phyloP scores from a whole-genome alignment of 2,113 vertebrate genomes.

The Lepus europaeus region DNA sequence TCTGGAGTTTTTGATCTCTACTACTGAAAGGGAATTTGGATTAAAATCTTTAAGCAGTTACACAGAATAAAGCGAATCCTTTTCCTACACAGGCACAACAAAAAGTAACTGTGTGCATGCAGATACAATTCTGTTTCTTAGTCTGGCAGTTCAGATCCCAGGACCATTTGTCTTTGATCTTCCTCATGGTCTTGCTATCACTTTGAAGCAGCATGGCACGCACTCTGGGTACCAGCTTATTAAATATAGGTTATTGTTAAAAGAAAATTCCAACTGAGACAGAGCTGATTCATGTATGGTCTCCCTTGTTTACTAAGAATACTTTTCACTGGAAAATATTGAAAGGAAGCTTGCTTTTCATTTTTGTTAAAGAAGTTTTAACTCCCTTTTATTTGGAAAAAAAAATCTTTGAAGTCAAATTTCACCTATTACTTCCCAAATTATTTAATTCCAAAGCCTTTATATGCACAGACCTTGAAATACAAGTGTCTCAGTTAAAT shows the following conservation, averaged over 20 bases:
- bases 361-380: conserved; percentile 79
- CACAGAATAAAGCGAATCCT: conserved; percentile 73
- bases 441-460: conserved; percentile 51
- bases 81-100: conserved; percentile 55
- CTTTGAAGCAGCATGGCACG: conserved; percentile 82
- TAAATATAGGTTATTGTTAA: conserved; percentile 86
- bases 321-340: conserved; percentile 65
- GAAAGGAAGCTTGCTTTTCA: conserved; percentile 63
- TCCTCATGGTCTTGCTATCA: conserved; percentile 80
- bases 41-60: conserved; percentile 79
- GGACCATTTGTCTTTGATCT: conserved; percentile 83
- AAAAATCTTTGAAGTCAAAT: conserved; percentile 69
- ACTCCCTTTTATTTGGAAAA: conserved; percentile 71
- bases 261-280: conserved; percentile 86
- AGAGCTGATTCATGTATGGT: conserved; percentile 79
- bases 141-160: conserved; percentile 79
- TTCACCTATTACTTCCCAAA: conserved; percentile 56
- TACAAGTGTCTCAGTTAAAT: conserved; percentile 56
- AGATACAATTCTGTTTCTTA: conserved; percentile 71
- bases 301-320: conserved; percentile 87
- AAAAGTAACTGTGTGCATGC: conserved; percentile 64
- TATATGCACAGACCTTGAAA: conserved; percentile 8
- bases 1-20: conserved; percentile 46
- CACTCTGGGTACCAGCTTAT: conserved; percentile 83
- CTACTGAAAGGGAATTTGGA: conserved; percentile 58